Base-by-base conservation (phyloP, 37 sponge, comb jelly and placozoan genomes). In the Bolinopsis microptera region DNA sequence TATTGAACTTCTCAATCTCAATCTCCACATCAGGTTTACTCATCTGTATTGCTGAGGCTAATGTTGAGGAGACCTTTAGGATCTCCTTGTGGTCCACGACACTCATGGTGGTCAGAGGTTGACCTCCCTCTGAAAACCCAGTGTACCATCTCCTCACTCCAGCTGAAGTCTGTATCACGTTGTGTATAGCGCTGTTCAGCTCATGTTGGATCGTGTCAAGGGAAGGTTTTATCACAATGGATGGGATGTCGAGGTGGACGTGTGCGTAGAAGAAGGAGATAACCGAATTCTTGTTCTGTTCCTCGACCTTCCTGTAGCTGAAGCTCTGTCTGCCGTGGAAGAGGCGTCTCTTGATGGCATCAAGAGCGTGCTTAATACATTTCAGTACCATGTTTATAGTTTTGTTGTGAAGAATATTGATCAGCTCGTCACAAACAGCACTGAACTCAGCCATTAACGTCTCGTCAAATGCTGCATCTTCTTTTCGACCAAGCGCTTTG, bases 191-290 rank as follows among this genome's bases (percentile, higher is more conserved):
- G 33, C 76, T 93, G 93, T 93, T 93, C 39, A 93, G 76, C 38
- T 93, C 74, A 26, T 93, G 93, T 72, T 93, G 93, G 72, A 93
- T 93, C n/a, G 74, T 72, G 9, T 93, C 93, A 34, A 93, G 41
- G 72, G 75, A 37, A 27, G 93, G 93, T 93, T 93, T 93, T 35
- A 93, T 68, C 28, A 93, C 76, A n/a, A 93, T 93, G 31, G 93
- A 69, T 13, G 93, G 93, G 38, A 93, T 74, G 23, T 69, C 93
- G 0, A 93, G 39, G 72, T 74, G 75, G 24, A 93, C 67, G 93
- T 93, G 32, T 9, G 93, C 26, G 24, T 39, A 86, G 90, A 86
- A 86, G 61, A 86, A 86, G 0, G 90, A 38, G 27, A 86, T 41
- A 1, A 48, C 90, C 18, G 37, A 27, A 9, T 86, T 26, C 18